These are phyloP conservation scores for Palaemon carinicauda DNA, from an alignment of 1,140 invertebrate genomes.

Conservation along the genomic window DNA sequence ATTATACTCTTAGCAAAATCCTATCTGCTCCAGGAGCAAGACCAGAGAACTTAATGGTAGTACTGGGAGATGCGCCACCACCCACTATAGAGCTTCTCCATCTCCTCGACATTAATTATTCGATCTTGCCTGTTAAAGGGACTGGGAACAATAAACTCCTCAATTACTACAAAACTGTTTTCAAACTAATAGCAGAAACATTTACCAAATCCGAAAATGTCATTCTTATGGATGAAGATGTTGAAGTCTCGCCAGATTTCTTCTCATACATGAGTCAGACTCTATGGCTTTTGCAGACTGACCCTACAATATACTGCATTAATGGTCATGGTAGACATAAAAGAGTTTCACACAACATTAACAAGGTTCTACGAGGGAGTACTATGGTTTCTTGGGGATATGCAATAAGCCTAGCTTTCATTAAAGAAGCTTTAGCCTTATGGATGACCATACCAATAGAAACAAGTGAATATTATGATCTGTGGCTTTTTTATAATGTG, in stretches of 20 bases:
- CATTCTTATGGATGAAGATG: conserved; percentile 75
- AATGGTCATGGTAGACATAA: conserved; percentile 66
- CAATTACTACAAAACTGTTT: conserved; percentile 42
- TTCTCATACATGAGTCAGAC: conserved; percentile 75
- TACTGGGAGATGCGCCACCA: conserved; percentile 25
- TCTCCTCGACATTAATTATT: conserved; percentile 32
- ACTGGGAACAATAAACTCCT: conserved; percentile 26
- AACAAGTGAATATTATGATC: conserved; percentile 25
- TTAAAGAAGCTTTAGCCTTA: not conserved
- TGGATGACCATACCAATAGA: conserved; percentile 17
- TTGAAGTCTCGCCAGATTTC: conserved; percentile 74
- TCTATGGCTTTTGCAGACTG: conserved; percentile 70
- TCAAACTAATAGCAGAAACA: conserved; percentile 18
- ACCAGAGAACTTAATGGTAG: conserved; percentile 22
- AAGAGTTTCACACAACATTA: not conserved
- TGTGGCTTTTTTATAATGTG: conserved; percentile 39
- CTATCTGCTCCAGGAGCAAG: conserved; percentile 26
- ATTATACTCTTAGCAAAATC: conserved; percentile 36
- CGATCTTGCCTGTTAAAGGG: not conserved
- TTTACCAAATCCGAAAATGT: conserved; percentile 61
- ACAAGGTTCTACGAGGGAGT: conserved; percentile 6
- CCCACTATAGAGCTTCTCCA: conserved; percentile 26
- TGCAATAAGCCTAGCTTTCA: conserved; percentile 34
- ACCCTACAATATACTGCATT: conserved; percentile 72
- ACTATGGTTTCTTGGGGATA: conserved; percentile 56